These are phyloP conservation scores for Cladopsammia gracilis DNA, from an alignment of 64 coral and sea anemone genomes.

Conservation along the genomic window DNA sequence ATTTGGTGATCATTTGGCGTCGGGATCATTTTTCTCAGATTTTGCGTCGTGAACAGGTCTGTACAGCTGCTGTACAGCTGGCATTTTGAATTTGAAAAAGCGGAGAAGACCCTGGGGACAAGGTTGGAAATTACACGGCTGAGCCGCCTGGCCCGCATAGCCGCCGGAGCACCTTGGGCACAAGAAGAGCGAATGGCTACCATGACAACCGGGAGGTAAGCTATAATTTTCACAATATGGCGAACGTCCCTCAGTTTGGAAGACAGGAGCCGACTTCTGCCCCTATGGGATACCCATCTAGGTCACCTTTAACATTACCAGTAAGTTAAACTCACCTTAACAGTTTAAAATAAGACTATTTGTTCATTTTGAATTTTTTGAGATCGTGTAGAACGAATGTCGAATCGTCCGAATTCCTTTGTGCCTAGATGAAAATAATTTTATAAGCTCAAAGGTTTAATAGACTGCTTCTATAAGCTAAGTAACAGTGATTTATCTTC, in stretches of 20 bases:
- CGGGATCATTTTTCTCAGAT: no score
- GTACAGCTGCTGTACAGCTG: no score
- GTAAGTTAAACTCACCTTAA: not conserved
- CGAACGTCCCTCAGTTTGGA: not conserved
- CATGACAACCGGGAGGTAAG: not conserved
- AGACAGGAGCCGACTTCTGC: slow-evolving; percentile 2
- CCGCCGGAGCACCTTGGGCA: no score
- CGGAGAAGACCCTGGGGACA: no score
- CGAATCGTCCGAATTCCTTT: not conserved
- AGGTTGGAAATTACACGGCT: no score
- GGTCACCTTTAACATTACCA: not conserved
- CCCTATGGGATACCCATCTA: not conserved
- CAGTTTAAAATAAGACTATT: not conserved
- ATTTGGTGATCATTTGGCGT: no score
- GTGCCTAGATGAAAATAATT: not conserved
- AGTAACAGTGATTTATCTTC: not conserved
- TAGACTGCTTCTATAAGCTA: no score
- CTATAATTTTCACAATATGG: not conserved
- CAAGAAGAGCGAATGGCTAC: no score
- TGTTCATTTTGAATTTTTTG: not conserved
- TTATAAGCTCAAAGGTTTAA: no score
- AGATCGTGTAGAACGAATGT: not conserved
- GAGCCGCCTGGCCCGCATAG: no score
- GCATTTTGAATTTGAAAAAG: no score
- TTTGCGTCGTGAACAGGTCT: no score